These are phyloP conservation scores for Muscidifurax raptorellus DNA, from an alignment of 1,140 invertebrate genomes.

Conservation along the genomic window DNA sequence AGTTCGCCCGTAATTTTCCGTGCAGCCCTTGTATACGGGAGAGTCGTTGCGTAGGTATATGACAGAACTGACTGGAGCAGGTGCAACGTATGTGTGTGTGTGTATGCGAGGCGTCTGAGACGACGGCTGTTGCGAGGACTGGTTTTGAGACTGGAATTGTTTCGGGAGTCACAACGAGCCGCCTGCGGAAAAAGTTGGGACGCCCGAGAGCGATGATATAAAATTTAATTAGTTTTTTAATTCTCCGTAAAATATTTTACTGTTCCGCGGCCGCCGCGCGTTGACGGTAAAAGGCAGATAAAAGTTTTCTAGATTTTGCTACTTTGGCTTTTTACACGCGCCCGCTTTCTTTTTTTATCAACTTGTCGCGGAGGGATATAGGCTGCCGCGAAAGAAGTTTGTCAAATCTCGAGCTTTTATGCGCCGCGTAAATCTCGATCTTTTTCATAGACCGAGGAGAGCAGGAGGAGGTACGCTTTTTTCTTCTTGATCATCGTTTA, in stretches of 20 bases:
- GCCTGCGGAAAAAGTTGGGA: too few relatives aligned
- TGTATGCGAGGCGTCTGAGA: too few relatives aligned
- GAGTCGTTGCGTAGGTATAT: background rate
- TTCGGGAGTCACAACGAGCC: too few relatives aligned
- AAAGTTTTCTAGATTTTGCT: background rate
- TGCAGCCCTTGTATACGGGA: background rate
- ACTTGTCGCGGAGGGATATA: background rate
- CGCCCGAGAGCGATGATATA: background rate
- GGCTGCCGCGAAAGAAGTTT: background rate
- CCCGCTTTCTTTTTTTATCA: background rate
- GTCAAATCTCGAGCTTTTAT: background rate
- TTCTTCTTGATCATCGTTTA: background rate
- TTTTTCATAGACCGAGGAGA: background rate
- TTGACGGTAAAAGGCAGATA: background rate
- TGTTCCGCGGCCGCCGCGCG: too few relatives aligned
- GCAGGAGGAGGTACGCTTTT: background rate
- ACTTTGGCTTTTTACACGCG: background rate
- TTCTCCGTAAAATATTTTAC: background rate
- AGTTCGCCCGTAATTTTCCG: slow-evolving; percentile 29
- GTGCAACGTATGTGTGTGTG: background rate
- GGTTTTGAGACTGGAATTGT: background rate
- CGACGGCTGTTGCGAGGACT: background rate
- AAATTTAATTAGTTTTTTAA: background rate
- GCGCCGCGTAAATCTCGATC: background rate
- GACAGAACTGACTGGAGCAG: background rate